Evolutionary conservation across 2,113 vertebrate species (phyloP), one percentile per base, ranked within the genome.

Genomic region (Pelusios castaneus): DNA sequence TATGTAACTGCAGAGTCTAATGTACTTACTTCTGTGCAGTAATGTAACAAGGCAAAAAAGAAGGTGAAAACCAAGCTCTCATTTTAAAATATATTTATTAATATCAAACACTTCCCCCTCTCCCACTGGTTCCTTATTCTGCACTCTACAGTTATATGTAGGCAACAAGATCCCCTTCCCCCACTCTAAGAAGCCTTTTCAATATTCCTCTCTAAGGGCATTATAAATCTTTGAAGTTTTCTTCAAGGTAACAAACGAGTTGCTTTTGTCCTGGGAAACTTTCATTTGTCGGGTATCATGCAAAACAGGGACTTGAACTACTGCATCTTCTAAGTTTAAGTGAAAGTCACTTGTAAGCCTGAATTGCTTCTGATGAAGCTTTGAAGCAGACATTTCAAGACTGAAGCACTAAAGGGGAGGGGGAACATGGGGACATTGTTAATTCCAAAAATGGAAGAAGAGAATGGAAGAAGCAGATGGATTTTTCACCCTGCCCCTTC

Each of bases 401-500:
- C 56, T 60, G 47, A 87, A 55, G 80, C 49, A 84, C 24, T 54
- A 56, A 87, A 82, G 52, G 47, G 10, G 81, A 77, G 6, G 5
- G 21, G 49, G 27, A 76, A 49, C 34, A 78, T 43, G 67, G 54
- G 79, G 76, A 79, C 38, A 73, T 78, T 89, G 55, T 60, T n/a
- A 82, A 76, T 67, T 97, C 89, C 85, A 95, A 82, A 96, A 96
- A 89, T 13, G 58, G 70, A 80, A 96, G 76, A 87, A 85, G 14
- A 38, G 13, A 95, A 94, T 90, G 83, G 47, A 29, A 24, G 76
- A 84, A 89, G 38, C 12, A 89, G 85, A 86, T 73, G 27, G 38
- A 93, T 87, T 95, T 95, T 55, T 87, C 56, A 81, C 31, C 29
- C 8, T 81, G 17, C 70, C 29, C 17, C 38, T 94, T 94, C 55